phyloP scores from a whole-genome alignment of 2,797 vertebrate species.

The Sebastes oblongus region DNA sequence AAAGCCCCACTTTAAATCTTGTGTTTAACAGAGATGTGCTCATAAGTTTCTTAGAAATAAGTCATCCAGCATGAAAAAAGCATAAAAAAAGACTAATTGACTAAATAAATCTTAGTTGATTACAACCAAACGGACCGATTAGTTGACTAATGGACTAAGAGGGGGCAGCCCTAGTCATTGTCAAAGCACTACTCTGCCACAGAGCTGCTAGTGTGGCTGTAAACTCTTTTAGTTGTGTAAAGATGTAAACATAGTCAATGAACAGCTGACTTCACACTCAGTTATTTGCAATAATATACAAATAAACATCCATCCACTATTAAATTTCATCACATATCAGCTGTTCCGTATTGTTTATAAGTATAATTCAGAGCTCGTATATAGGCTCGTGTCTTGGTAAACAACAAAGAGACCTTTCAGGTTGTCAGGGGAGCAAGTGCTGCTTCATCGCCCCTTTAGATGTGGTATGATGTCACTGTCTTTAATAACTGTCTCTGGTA shows the following conservation, averaged over 20 bases:
- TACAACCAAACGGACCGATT: rapidly evolving
- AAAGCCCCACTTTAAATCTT: no score
- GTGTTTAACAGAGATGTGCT: no score
- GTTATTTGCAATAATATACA: neutral
- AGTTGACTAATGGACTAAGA: no score
- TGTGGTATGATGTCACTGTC: neutral
- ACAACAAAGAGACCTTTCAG: neutral
- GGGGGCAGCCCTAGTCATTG: no score
- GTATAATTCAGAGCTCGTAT: neutral
- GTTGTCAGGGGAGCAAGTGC: neutral
- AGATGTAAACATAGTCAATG: neutral
- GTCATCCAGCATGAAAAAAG: no score
- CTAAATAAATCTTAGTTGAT: rapidly evolving
- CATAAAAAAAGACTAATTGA: no score
- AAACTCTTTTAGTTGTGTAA: neutral
- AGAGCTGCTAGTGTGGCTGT: neutral
- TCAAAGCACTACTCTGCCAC: neutral
- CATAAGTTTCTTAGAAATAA: no score
- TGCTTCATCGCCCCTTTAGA: neutral
- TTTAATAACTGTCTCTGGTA: neutral
- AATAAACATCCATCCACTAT: neutral
- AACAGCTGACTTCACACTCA: neutral
- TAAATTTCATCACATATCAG: neutral
- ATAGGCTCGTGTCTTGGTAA: neutral
- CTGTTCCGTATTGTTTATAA: neutral